A percentile compares a stretch with the other conserved stretches of the same genome.
Conservation (phyloP, 2,113 vertebrate species). For the Syngnathus floridae region DNA sequence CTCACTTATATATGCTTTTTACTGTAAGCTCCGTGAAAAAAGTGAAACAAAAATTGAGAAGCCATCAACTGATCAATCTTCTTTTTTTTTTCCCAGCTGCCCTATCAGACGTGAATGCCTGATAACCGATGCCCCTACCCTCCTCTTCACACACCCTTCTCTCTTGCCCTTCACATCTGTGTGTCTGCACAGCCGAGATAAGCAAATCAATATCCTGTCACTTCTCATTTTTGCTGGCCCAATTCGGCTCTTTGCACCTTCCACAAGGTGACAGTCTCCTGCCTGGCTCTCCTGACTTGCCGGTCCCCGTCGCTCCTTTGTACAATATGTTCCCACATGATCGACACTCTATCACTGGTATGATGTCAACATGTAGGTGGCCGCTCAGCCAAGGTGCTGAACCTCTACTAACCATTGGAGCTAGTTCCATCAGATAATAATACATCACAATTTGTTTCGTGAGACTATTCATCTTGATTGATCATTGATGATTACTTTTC, state of each 20-base stretch:
- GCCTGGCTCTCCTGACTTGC: conserved; percentile 54
- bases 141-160: conserved; percentile 20
- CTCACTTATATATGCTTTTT: conserved; percentile 59
- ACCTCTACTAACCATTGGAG: conserved; percentile 2
- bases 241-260: conserved; percentile 72
- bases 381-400: not conserved
- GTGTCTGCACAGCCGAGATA: conserved; percentile 76
- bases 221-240: conserved; percentile 76
- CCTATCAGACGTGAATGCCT: conserved; percentile 70
- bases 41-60: conserved; percentile 69
- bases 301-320: conserved; percentile 54
- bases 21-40: conserved; percentile 61
- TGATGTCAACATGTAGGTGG: conserved; percentile 22
- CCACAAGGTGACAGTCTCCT: conserved; percentile 73
- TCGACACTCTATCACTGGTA: conserved; percentile 34
- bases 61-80: conserved; percentile 73
- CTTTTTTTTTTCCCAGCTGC: conserved; percentile 42
- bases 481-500: conserved; percentile 17
- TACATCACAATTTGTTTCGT: conserved; percentile 9
- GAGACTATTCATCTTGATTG: conserved; percentile 22
- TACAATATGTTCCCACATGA: conserved; percentile 57
- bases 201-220: conserved; percentile 82
- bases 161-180: conserved; percentile 72
- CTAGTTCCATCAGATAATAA: conserved; percentile 31
- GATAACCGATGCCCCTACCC: conserved; percentile 67